Conservation (phyloP, 2,888 invertebrate species). For the Escarpia spicata region DNA sequence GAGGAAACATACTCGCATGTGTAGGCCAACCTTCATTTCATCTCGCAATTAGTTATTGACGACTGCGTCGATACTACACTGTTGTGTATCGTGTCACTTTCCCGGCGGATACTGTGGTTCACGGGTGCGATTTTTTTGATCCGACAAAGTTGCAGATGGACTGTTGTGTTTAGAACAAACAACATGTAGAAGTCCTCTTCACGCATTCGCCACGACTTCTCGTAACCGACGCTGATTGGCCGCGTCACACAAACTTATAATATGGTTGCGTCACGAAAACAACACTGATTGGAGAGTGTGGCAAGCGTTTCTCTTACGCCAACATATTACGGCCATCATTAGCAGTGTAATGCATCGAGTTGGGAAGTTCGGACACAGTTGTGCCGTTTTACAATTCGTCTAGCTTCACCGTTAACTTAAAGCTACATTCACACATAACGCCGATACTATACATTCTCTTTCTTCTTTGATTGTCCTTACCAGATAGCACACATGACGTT, state of each 20-base stretch:
- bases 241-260: background rate
- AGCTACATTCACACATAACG: constrained; percentile 9
- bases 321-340: background rate
- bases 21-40: background rate
- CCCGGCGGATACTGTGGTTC: background rate
- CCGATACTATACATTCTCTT: background rate
- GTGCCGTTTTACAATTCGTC: no score
- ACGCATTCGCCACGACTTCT: background rate
- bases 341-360: background rate
- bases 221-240: background rate
- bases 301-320: background rate
- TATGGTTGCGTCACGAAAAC: background rate
- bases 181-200: background rate
- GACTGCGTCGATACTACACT: background rate
- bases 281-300: background rate
- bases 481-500: background rate
- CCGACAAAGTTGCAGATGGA: background rate
- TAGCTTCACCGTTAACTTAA: background rate
- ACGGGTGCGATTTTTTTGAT: background rate
- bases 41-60: background rate
- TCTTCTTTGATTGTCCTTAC: background rate
- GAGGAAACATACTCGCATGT: background rate
- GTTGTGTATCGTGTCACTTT: background rate
- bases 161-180: background rate
- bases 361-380: no score